Percentiles rank a stretch among this genome's conserved stretches.
Conservation (phyloP, 1,140 invertebrate species). For the Pseudobourletiella spinata region DNA sequence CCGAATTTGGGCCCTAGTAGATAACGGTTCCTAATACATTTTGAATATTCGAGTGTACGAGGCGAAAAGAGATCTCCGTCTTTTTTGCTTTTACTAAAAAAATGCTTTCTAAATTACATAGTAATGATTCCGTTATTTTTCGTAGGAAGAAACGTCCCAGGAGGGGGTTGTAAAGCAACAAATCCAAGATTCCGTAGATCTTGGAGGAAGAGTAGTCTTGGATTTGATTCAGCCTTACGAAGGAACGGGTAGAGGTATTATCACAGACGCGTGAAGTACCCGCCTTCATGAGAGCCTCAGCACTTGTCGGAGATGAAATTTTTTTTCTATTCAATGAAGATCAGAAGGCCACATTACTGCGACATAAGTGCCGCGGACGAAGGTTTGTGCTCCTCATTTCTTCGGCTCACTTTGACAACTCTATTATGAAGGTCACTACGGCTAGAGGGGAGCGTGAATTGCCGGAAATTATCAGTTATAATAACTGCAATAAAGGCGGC, state of each 20-base stretch:
- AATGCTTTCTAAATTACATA: no score
- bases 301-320: neutral
- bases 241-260: neutral
- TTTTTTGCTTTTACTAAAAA: no score
- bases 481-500: neutral
- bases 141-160: neutral
- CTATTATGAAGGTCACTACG: neutral
- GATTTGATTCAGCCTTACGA: neutral
- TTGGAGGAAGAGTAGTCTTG: neutral
- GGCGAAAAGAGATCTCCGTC: no score
- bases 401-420: neutral
- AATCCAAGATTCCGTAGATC: neutral
- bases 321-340: neutral
- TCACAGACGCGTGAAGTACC: neutral
- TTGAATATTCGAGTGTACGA: neutral
- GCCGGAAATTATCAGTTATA: neutral
- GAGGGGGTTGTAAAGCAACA: neutral
- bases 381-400: neutral
- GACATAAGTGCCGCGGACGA: neutral
- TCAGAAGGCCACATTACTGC: neutral
- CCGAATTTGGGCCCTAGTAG: conserved; percentile 24
- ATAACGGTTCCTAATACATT: neutral
- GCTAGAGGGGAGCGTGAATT: neutral
- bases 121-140: no score
- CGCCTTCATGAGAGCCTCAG: no score